A percentile compares a stretch with the other conserved stretches of the same genome.
Conservation (phyloP, 2,888 invertebrate genomes). For the Caenorhabditis drosophilae region DNA sequence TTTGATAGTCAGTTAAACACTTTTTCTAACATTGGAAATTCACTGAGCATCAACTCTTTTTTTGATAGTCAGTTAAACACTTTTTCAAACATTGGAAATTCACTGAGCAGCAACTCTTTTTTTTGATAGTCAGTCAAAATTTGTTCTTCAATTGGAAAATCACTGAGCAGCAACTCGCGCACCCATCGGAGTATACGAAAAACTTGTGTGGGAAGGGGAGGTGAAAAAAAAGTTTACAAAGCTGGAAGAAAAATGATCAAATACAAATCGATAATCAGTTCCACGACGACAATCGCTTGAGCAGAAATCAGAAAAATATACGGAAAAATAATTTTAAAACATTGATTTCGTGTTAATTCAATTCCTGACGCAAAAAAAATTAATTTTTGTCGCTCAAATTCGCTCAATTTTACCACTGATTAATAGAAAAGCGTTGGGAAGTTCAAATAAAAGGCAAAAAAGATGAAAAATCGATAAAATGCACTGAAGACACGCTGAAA, state of each 20-base stretch:
- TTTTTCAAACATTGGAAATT: too few species aligned
- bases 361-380: slow-evolving; percentile 4
- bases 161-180: too few species aligned
- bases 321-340: slow-evolving; percentile 17
- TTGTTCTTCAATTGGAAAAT: too few species aligned
- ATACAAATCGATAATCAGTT: slow-evolving; percentile 18
- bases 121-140: background rate
- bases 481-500: slow-evolving; percentile 28
- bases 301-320: slow-evolving; percentile 28
- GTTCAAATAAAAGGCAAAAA: slow-evolving; percentile 14
- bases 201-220: too few species aligned
- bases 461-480: slow-evolving; percentile 17
- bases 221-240: slow-evolving; percentile 10
- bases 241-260: slow-evolving; percentile 22
- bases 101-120: too few species aligned
- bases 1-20: too few species aligned
- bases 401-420: slow-evolving; percentile 1
- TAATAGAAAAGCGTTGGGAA: slow-evolving; percentile 15
- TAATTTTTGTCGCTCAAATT: background rate
- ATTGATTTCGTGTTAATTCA: slow-evolving; percentile 16
- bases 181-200: too few species aligned
- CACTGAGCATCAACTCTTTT: too few species aligned
- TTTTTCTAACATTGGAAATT: too few species aligned
- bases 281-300: slow-evolving; percentile 25
- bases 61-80: too few species aligned